Evolutionary conservation across 2,797 vertebrate species (phyloP).

Genomic region (Atherinosoma microstoma): DNA sequence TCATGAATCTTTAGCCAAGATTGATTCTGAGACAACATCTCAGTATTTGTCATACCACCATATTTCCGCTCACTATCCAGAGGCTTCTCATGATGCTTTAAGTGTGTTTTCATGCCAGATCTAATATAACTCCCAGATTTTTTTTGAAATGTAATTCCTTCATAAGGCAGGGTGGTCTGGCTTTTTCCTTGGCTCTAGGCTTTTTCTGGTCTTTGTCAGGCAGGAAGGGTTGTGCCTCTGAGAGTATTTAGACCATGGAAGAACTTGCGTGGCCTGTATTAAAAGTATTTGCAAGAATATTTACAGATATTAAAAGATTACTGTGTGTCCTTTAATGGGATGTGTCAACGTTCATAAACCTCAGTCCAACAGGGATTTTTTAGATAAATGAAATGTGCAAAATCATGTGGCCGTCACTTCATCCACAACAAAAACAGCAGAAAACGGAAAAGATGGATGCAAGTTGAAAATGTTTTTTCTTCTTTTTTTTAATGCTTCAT

Average conservation of each 20-base stretch:
- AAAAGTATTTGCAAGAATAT: constrained; percentile 15
- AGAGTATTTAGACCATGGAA: neutral
- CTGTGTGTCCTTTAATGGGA: no score
- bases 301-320: constrained; percentile 5
- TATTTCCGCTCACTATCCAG: neutral
- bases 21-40: constrained; percentile 11
- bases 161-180: neutral
- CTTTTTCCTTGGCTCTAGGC: neutral
- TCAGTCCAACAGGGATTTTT: neutral
- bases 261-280: constrained; percentile 1
- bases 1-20: neutral
- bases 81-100: constrained; percentile 17
- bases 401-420: neutral
- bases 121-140: neutral
- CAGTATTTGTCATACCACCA: neutral
- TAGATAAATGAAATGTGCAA: neutral
- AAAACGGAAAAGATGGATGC: neutral
- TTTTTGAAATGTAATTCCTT: neutral
- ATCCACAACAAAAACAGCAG: neutral
- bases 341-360: neutral
- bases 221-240: neutral
- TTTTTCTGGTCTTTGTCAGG: neutral
- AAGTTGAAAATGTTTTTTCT: neutral
- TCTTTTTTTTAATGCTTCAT: neutral
- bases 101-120: constrained; percentile 14